A percentile compares a stretch with the other conserved stretches of the same genome.
phyloP scores from a whole-genome alignment of 2,113 vertebrate species.

The Diadophis punctatus region DNA sequence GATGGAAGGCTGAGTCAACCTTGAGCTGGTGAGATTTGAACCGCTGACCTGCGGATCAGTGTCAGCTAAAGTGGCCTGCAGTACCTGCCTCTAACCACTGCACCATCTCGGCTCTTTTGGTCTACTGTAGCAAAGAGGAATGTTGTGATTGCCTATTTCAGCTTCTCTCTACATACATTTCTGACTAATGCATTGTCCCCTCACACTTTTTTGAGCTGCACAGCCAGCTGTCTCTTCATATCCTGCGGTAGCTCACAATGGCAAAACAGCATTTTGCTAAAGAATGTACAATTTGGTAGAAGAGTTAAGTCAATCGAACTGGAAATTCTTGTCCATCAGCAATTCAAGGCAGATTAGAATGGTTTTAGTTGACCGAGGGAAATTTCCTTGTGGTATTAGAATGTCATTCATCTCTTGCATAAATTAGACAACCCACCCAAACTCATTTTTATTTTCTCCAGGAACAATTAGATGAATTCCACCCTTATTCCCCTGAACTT shows the following conservation, averaged over 20 bases:
- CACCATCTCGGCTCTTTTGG: too few relatives aligned
- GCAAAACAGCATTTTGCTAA: background rate
- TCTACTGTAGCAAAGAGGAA: background rate
- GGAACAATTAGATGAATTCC: conserved; percentile 24
- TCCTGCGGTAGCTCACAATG: background rate
- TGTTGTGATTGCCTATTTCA: background rate
- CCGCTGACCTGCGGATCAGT: too few relatives aligned
- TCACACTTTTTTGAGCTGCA: background rate
- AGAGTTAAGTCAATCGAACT: background rate
- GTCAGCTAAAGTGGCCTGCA: too few relatives aligned
- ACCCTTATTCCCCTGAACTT: conserved; percentile 15
- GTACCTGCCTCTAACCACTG: too few relatives aligned
- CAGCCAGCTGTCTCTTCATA: background rate
- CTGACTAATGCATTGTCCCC: background rate
- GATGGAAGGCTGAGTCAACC: too few relatives aligned
- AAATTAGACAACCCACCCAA: background rate
- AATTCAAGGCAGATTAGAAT: conserved; percentile 6
- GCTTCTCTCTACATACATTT: background rate
- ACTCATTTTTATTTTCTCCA: background rate
- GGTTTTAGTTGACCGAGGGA: background rate
- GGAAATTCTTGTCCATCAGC: conserved; percentile 6
- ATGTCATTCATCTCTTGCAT: background rate
- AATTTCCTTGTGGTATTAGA: conserved; percentile 12
- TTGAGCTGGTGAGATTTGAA: too few relatives aligned
- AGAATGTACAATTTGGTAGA: background rate